Percentiles rank a stretch among this genome's conserved stretches.
Conservation (phyloP, 2,797 vertebrate species). For the Gallirallus australis region DNA sequence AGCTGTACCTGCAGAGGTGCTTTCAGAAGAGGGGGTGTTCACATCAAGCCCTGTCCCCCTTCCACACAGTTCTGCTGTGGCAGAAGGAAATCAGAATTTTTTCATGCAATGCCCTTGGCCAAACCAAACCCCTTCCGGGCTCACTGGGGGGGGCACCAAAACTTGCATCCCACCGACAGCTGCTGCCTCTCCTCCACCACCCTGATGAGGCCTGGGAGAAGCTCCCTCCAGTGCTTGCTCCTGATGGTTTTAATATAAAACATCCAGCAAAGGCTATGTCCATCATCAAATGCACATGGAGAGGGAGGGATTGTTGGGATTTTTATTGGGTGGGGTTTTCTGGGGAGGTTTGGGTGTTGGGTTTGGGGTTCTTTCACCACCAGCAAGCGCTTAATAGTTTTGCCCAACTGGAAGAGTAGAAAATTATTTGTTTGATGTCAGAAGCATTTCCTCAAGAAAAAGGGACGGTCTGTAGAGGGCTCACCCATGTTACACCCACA, state of each 20-base stretch:
- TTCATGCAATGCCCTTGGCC: background rate
- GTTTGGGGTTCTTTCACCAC: background rate
- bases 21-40: background rate
- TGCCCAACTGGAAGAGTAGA: background rate
- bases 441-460: background rate
- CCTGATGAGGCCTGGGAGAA: background rate
- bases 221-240: accelerated
- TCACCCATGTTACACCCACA: accelerated
- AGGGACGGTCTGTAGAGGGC: background rate
- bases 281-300: background rate
- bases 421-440: background rate
- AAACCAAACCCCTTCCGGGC: background rate
- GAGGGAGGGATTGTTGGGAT: accelerated
- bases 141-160: background rate
- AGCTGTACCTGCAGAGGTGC: accelerated
- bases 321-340: background rate
- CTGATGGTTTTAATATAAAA: background rate
- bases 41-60: background rate
- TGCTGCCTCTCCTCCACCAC: background rate
- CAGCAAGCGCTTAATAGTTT: background rate
- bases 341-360: too few species aligned
- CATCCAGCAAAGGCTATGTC: background rate
- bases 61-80: background rate
- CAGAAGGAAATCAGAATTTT: background rate
- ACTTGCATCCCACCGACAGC: background rate